These are phyloP conservation scores for Heliangelus exortis DNA, from an alignment of 2,797 vertebrate species.

Conservation along the genomic window DNA sequence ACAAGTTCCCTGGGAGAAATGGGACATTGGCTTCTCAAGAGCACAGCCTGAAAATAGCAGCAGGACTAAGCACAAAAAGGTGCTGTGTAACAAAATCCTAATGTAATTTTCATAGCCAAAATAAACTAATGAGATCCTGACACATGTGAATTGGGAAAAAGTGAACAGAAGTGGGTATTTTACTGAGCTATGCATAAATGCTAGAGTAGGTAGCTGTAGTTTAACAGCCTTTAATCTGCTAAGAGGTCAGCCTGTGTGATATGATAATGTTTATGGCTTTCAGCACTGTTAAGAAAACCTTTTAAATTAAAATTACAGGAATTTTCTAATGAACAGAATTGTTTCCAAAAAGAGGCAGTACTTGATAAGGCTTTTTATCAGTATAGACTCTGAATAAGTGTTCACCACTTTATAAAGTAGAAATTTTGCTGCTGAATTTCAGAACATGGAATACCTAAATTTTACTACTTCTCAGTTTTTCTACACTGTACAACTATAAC, in stretches of 20 bases:
- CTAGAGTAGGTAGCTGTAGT: not conserved
- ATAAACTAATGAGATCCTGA: not conserved
- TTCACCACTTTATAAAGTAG: not conserved
- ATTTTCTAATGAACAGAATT: not conserved
- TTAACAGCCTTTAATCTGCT: not conserved
- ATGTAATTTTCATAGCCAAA: not conserved
- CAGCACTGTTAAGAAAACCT: not conserved
- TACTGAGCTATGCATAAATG: not conserved
- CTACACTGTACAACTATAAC: not conserved
- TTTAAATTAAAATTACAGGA: not conserved
- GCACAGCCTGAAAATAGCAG: not conserved
- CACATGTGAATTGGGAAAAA: accelerated
- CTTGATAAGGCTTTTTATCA: not conserved
- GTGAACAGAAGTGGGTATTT: not conserved
- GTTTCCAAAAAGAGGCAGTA: not conserved
- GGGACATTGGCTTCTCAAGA: not conserved
- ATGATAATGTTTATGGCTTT: not conserved
- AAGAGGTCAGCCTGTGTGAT: not conserved
- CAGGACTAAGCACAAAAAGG: not conserved
- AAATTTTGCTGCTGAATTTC: not conserved
- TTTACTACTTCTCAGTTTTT: not conserved
- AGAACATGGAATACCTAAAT: not conserved
- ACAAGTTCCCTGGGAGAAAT: not conserved
- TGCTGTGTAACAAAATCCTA: not conserved
- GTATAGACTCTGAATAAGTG: not conserved